Evolutionary conservation across 2,113 vertebrate species (phyloP).

Genomic region (Gyps fulvus): DNA sequence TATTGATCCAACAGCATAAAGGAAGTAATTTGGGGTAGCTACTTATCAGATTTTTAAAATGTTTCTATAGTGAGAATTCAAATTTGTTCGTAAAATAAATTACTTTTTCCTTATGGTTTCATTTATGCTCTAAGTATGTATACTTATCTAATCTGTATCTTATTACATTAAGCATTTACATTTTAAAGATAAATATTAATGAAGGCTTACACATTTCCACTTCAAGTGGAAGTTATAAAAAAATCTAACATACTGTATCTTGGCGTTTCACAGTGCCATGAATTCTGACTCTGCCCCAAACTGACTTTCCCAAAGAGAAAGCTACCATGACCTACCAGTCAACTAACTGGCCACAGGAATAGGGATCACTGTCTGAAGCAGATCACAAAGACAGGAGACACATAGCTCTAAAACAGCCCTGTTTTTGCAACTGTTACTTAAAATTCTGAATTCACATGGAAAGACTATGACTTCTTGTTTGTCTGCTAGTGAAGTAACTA

Average conservation of each 20-base stretch:
- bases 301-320: not conserved
- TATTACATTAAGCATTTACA: not conserved
- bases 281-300: not conserved
- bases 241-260: not conserved
- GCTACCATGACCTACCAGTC: not conserved
- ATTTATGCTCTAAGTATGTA: not conserved
- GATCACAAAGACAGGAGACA: not conserved
- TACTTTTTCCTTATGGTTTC: not conserved
- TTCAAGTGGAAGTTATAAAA: not conserved
- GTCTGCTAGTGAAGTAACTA: not conserved
- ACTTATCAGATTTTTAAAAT: not conserved
- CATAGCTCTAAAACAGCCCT: not conserved
- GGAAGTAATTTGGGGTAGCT: not conserved
- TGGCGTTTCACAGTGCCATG: not conserved
- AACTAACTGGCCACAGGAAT: not conserved
- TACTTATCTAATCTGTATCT: not conserved
- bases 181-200: not conserved
- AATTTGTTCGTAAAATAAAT: not conserved
- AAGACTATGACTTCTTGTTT: not conserved
- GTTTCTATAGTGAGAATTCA: not conserved
- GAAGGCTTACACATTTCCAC: not conserved
- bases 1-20: not conserved
- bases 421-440: not conserved
- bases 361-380: not conserved
- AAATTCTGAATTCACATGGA: not conserved